Conservation (phyloP, 2,113 vertebrate species). For the Acrocephalus arundinaceus region DNA sequence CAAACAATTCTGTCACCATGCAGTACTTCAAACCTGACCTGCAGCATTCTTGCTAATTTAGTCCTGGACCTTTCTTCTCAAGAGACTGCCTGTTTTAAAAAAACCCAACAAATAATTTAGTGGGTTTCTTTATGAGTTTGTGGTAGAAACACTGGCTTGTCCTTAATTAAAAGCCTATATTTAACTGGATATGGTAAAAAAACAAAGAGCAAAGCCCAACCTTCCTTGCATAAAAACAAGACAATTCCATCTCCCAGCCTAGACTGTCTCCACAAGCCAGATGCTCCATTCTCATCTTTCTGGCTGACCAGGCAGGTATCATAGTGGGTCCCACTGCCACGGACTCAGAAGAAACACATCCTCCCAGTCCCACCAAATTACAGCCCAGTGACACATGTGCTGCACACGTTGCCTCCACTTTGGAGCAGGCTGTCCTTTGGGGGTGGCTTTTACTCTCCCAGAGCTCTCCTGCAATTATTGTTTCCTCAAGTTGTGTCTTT, state of each 20-base stretch:
- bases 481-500: not conserved
- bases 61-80: not conserved
- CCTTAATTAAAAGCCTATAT: slow-evolving; percentile 10
- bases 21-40: not conserved
- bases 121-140: not conserved
- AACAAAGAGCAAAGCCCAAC: not conserved
- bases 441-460: not conserved
- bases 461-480: not conserved
- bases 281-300: not conserved
- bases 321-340: not conserved
- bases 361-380: not conserved
- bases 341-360: slow-evolving; percentile 21
- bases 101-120: not conserved
- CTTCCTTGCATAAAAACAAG: not conserved
- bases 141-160: not conserved
- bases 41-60: not conserved
- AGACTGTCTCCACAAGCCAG: not conserved
- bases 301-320: not conserved
- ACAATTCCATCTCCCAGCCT: not conserved
- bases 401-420: not conserved
- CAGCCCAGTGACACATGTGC: not conserved
- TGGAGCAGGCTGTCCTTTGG: not conserved
- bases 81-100: not conserved
- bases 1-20: not conserved
- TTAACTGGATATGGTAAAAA: slow-evolving; percentile 19